A percentile compares a stretch with the other conserved stretches of the same genome.
phyloP scores from a whole-genome alignment of 2,113 vertebrate species.

The Semnornis frantzii region DNA sequence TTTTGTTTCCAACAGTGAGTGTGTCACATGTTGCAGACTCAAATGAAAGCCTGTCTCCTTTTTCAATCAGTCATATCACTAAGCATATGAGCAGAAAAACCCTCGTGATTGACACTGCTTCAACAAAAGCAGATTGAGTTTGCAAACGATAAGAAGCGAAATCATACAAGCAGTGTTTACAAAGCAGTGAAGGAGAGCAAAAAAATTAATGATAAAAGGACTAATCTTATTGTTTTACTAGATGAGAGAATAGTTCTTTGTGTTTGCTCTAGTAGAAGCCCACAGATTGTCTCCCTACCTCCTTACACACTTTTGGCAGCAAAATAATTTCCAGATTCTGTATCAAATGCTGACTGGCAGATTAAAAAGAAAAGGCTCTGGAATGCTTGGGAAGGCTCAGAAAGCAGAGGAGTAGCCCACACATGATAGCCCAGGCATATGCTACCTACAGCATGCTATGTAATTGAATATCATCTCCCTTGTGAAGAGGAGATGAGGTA shows the following conservation, averaged over 20 bases:
- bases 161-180: conserved; percentile 80
- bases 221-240: conserved; percentile 80
- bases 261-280: conserved; percentile 73
- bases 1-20: conserved; percentile 14
- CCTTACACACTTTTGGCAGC: conserved; percentile 65
- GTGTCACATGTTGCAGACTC: conserved; percentile 38
- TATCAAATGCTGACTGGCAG: conserved; percentile 25
- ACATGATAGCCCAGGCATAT: neutral
- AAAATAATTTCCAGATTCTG: conserved; percentile 72
- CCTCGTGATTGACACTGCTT: conserved; percentile 76
- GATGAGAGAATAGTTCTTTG: conserved; percentile 73
- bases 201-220: conserved; percentile 78
- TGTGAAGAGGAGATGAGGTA: neutral
- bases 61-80: conserved; percentile 66
- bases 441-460: neutral
- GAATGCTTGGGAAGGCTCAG: conserved; percentile 52
- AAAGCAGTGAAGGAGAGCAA: conserved; percentile 73
- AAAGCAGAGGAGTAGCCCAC: neutral
- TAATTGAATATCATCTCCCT: conserved; percentile 22
- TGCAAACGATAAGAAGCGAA: conserved; percentile 78
- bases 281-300: conserved; percentile 42
- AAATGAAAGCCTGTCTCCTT: conserved; percentile 71
- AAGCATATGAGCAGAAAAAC: conserved; percentile 68
- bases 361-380: conserved; percentile 38
- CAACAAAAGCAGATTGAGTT: conserved; percentile 78